These are phyloP conservation scores for Istiophorus platypterus DNA, from an alignment of 2,113 vertebrate species.

Conservation along the genomic window DNA sequence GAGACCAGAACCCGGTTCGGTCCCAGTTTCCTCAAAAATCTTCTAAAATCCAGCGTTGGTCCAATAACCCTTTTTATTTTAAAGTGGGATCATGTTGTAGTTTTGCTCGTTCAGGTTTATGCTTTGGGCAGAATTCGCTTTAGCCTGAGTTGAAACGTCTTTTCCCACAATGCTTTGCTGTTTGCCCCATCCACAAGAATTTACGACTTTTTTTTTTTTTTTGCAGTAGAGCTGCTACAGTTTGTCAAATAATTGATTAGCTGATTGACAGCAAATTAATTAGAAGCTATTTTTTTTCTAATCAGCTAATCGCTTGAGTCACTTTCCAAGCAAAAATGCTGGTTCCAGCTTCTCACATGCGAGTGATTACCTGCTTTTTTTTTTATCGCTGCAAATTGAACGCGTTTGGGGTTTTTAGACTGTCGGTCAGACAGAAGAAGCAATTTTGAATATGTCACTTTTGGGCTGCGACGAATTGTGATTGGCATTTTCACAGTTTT, in stretches of 20 bases:
- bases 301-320: not conserved
- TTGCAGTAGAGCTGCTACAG: not conserved
- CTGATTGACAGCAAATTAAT: not conserved
- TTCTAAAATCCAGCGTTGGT: not conserved
- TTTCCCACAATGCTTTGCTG: not conserved
- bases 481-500: not conserved
- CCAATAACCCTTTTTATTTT: not conserved
- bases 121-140: not conserved
- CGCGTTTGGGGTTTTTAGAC: not conserved
- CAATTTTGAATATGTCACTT: not conserved
- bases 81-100: too few species aligned
- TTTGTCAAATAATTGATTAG: not conserved
- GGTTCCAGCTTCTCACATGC: not conserved
- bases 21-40: not conserved
- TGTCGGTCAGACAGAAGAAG: not conserved
- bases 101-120: not conserved
- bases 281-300: not conserved
- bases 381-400: not conserved
- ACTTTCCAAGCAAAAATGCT: not conserved
- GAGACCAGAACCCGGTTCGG: conserved; percentile 9
- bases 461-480: not conserved
- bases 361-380: not conserved
- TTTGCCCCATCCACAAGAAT: not conserved
- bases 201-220: not conserved
- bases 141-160: not conserved